Base-by-base conservation (phyloP, 92 coral and sea anemone genomes). In the Porites divaricata region DNA sequence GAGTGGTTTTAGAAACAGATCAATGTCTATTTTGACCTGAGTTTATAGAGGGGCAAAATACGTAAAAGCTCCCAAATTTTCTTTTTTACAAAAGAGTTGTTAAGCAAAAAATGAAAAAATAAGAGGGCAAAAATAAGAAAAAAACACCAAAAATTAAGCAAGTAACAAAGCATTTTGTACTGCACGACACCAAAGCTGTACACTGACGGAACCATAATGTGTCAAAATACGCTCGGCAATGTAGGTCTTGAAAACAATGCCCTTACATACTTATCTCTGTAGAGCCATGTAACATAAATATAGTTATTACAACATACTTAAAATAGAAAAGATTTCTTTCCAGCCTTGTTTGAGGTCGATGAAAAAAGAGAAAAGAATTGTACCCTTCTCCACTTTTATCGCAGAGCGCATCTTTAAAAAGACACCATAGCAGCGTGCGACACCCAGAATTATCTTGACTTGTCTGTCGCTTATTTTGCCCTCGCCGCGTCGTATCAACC, bases 401-500 rank as follows among this genome's bases (percentile, higher is more conserved):
- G 28, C 10, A 2, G 51, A 14, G 56, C 75, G 85, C 85, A 80
- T 80, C 75, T 69, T 80, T 26, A 56, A 69, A 69, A 53, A 4
- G 54, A 35, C 62, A 49, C 25, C 56, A 19, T 53, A 6, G 53
- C 28, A 52, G 26, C 78, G 2, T 54, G 16, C 50, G 20, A 59
- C 52, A 41, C 23, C 81, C 56, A 78, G 56, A 77, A 78, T 14
- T 78, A 78, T 78, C 83, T 78, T 4, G 53, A 19, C 14, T 13
- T 50, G 72, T 45, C 54, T 10, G 67, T 28, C 17, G 23, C 16
- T 13, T 2, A 8, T 19, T n/a, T 26, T 45, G 13, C 45, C 0
- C 16, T 57, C 22, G 20, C 48, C 22, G 74, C 64, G 65, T 67
- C 75, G 53, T 67, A 53, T 79, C 84, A 79, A 65, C 57, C 50